These are phyloP conservation scores for Cenopis cana DNA, from an alignment of 2,888 invertebrate species.

Conservation along the genomic window DNA sequence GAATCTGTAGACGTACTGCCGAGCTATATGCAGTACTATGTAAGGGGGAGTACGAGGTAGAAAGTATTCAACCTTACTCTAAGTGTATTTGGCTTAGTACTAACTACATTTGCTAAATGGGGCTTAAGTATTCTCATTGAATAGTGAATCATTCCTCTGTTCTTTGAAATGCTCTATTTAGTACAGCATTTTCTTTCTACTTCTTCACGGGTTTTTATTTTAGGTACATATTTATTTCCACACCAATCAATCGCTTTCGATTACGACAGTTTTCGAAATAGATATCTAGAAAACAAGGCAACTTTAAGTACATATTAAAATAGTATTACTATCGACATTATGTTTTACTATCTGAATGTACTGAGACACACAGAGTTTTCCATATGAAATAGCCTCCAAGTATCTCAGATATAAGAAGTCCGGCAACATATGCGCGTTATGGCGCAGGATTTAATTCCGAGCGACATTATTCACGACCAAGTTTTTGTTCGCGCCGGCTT, in stretches of 20 bases:
- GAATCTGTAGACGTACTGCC: slow-evolving; percentile 58
- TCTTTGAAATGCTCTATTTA: too few relatives aligned
- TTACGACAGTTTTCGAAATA: too few relatives aligned
- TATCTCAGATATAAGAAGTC: slow-evolving; percentile 24
- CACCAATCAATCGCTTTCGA: too few relatives aligned
- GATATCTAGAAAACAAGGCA: too few relatives aligned
- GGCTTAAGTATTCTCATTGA: too few relatives aligned
- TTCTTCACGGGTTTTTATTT: too few relatives aligned
- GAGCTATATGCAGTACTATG: slow-evolving; percentile 48
- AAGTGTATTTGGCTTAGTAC: not conserved
- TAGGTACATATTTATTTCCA: too few relatives aligned
- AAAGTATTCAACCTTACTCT: slow-evolving; percentile 3
- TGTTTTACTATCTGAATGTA: too few relatives aligned
- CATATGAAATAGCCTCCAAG: not conserved
- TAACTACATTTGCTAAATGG: not conserved
- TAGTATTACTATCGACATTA: not conserved
- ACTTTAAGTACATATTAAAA: too few relatives aligned
- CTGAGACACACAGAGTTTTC: not conserved
- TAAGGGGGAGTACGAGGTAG: slow-evolving; percentile 45
- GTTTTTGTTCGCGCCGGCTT: slow-evolving; percentile 26
- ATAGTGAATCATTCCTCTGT: too few relatives aligned
- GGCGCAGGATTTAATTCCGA: slow-evolving; percentile 24
- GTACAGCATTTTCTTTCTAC: too few relatives aligned
- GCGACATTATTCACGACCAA: slow-evolving; percentile 26
- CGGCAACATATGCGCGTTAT: slow-evolving; percentile 27